Percentiles rank a stretch among this genome's conserved stretches.
phyloP scores from a whole-genome alignment of 2,113 vertebrate species.

The Boulengeromyrus knoepffleri region DNA sequence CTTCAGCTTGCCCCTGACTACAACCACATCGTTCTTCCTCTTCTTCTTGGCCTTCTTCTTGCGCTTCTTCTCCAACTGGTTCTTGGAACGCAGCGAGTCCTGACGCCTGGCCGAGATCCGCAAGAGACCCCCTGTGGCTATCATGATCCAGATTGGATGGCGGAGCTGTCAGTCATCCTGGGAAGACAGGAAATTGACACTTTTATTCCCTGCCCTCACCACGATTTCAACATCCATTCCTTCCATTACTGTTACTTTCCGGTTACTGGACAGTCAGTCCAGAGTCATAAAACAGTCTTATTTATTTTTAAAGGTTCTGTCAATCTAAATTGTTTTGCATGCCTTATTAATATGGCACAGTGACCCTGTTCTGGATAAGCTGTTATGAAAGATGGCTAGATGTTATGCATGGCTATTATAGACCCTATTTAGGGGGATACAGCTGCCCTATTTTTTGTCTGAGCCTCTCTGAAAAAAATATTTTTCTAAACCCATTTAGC shows the following conservation, averaged over 20 bases:
- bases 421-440: background rate
- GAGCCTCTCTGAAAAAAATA: background rate
- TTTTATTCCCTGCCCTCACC: background rate
- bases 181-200: background rate
- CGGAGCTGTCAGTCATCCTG: constrained; percentile 58
- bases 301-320: background rate
- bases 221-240: constrained; percentile 17
- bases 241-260: background rate
- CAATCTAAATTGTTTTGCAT: background rate
- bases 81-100: constrained; percentile 80
- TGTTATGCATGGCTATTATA: background rate
- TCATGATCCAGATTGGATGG: constrained; percentile 71
- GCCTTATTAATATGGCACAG: background rate
- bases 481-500: background rate
- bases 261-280: background rate
- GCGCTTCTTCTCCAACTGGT: constrained; percentile 74
- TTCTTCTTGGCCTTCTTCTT: constrained; percentile 85
- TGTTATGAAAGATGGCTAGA: background rate
- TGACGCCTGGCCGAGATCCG: constrained; percentile 91
- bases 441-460: background rate
- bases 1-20: constrained; percentile 94
- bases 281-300: background rate
- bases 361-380: background rate
- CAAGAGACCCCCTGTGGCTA: constrained; percentile 94
- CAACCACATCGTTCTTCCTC: constrained; percentile 88